Conservation (phyloP, 1,140 invertebrate species). For the Drosophila ambigua region DNA sequence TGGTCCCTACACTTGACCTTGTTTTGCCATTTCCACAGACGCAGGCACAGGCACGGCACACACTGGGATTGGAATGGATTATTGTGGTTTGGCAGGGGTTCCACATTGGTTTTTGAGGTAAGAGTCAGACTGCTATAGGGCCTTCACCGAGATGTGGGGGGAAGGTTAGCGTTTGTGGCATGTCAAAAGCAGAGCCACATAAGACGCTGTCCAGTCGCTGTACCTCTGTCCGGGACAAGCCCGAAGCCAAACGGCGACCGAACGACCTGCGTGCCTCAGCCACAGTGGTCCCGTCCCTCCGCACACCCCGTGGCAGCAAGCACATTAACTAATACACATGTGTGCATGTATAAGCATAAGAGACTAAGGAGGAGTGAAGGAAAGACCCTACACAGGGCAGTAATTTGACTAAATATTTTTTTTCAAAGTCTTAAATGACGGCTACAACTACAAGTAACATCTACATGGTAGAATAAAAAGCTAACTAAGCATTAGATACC, state of each 20-base stretch:
- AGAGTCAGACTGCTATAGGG: not conserved
- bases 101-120: conserved; percentile 10
- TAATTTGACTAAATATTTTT: conserved; percentile 62
- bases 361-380: not conserved
- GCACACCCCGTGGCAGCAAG: too few species aligned
- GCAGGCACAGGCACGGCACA: conserved; percentile 29
- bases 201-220: conserved; percentile 48
- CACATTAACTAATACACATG: too few species aligned
- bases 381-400: conserved; percentile 8
- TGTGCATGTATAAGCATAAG: not conserved
- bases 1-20: conserved; percentile 81
- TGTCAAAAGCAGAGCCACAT: conserved; percentile 57
- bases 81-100: conserved; percentile 49
- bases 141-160: not conserved
- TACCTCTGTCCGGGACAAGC: conserved; percentile 8
- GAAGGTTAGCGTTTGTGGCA: conserved; percentile 13
- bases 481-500: conserved; percentile 17
- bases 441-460: conserved; percentile 31
- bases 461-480: conserved; percentile 28
- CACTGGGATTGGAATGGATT: conserved; percentile 49
- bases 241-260: not conserved
- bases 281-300: too few species aligned
- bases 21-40: conserved; percentile 71
- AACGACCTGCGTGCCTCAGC: too few species aligned
- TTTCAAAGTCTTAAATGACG: conserved; percentile 60